phyloP scores from a whole-genome alignment of 2,888 invertebrate species.

The Arenicola marina region DNA sequence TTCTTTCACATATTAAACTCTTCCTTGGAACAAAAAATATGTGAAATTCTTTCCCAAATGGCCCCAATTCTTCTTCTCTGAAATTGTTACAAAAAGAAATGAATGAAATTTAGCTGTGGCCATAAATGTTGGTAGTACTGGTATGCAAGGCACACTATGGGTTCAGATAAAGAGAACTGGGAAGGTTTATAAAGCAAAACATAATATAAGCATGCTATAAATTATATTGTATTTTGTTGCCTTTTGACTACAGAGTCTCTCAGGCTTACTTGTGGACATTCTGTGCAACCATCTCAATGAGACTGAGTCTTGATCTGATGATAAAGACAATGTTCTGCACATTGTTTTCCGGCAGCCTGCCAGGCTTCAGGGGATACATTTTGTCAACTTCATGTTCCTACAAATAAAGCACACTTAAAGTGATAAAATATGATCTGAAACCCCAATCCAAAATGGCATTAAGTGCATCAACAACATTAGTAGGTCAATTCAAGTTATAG shows the following conservation, averaged over 20 bases:
- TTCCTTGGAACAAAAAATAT: conserved; percentile 87
- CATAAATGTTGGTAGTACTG: too few relatives aligned
- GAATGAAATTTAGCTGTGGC: too few relatives aligned
- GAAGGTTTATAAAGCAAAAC: too few relatives aligned
- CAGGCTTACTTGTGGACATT: conserved; percentile 71
- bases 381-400: conserved; percentile 83
- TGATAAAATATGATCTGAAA: too few relatives aligned
- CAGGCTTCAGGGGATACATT: conserved; percentile 77
- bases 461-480: background rate
- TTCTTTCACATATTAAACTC: conserved; percentile 84
- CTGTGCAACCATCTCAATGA: conserved; percentile 85
- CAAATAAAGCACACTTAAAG: conserved; percentile 60
- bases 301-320: conserved; percentile 75
- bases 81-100: conserved; percentile 16
- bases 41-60: conserved; percentile 76
- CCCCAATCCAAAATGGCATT: too few relatives aligned
- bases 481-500: background rate
- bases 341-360: conserved; percentile 72
- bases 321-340: conserved; percentile 88
- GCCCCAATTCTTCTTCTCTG: conserved; percentile 63
- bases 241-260: too few relatives aligned
- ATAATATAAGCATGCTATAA: too few relatives aligned
- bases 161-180: too few relatives aligned
- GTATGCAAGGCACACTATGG: too few relatives aligned
- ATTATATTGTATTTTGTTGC: too few relatives aligned